phyloP scores from a whole-genome alignment of 2,113 vertebrate genomes.

The Chaetorhynchus papuensis region DNA sequence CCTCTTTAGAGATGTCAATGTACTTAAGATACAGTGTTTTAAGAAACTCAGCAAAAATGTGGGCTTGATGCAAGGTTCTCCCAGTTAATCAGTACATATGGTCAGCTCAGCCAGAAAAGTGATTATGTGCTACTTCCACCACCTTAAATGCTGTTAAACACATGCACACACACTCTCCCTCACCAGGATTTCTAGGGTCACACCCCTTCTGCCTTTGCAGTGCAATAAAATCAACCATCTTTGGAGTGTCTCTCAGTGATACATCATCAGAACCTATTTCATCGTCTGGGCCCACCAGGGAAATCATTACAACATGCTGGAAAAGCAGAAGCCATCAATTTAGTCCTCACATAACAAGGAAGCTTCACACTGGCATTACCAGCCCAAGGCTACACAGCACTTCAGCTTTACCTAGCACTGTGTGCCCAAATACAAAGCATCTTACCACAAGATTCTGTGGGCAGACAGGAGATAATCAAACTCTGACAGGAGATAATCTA shows the following conservation, averaged over 20 bases:
- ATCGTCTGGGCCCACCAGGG: neutral
- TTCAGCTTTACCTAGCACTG: neutral
- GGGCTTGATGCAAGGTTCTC: neutral
- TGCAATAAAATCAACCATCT: neutral
- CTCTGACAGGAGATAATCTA: neutral
- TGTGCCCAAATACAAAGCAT: neutral
- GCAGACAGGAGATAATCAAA: neutral
- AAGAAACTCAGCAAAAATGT: neutral
- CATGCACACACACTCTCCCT: too few relatives aligned
- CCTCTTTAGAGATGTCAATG: neutral
- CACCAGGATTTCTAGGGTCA: neutral
- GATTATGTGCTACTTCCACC: fast-evolving
- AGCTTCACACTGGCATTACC: neutral
- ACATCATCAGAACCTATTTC: neutral
- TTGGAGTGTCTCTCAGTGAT: neutral
- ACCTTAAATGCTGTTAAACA: neutral
- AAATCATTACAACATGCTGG: neutral
- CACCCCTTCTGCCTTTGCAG: neutral
- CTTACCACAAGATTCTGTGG: neutral
- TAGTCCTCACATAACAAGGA: fast-evolving
- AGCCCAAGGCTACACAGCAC: neutral
- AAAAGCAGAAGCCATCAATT: neutral
- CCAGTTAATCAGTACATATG: neutral
- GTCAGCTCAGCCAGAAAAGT: neutral
- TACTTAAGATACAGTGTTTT: neutral